A percentile compares a stretch with the other conserved stretches of the same genome.
phyloP scores from a whole-genome alignment of 1,140 invertebrate species.

The Hyposmocoma kahamanoa region DNA sequence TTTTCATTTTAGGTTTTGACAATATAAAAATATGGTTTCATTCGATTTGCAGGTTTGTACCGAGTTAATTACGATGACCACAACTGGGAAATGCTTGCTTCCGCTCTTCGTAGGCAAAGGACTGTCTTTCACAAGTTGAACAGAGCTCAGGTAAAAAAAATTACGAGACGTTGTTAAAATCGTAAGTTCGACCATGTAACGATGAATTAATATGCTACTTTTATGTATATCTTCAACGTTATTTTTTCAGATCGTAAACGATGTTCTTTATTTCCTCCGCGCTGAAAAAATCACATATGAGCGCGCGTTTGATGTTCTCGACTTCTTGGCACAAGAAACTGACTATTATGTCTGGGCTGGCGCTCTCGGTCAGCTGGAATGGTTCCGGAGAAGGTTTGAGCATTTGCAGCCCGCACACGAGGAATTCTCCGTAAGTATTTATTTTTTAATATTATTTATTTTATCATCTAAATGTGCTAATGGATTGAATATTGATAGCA shows the following conservation, averaged over 20 bases:
- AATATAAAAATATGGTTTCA: background rate
- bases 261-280: slow-evolving; percentile 79
- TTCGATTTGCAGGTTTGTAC: slow-evolving; percentile 78
- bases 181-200: no score
- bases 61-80: slow-evolving; percentile 84
- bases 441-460: no score
- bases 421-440: slow-evolving; percentile 40
- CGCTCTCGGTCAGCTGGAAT: slow-evolving; percentile 74
- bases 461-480: no score
- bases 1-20: no score
- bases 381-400: slow-evolving; percentile 62
- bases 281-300: slow-evolving; percentile 56
- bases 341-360: slow-evolving; percentile 80
- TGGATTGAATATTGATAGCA: no score
- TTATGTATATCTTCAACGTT: background rate
- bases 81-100: slow-evolving; percentile 78
- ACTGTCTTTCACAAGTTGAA: slow-evolving; percentile 79
- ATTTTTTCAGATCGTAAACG: slow-evolving; percentile 79
- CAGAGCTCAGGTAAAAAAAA: slow-evolving; percentile 78
- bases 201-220: slow-evolving; percentile 3
- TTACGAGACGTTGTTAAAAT: no score
- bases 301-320: slow-evolving; percentile 74
- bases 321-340: slow-evolving; percentile 76
- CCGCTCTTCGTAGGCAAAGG: slow-evolving; percentile 64
- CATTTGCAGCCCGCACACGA: slow-evolving; percentile 34